phyloP scores from a whole-genome alignment of 2,888 invertebrate species.

The Branchellion lobata region DNA sequence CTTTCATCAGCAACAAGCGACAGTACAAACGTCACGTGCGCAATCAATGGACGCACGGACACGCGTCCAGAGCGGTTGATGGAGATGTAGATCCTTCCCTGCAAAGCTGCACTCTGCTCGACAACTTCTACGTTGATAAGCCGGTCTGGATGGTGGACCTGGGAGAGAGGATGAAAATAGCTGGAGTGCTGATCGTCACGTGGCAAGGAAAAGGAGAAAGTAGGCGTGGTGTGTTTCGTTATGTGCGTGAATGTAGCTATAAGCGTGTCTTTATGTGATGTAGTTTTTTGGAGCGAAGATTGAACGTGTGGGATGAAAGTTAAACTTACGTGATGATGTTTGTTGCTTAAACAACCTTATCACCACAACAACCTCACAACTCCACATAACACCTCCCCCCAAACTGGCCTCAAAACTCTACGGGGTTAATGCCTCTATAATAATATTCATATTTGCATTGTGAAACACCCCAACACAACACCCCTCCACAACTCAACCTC shows the following conservation, averaged over 20 bases:
- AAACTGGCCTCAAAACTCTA: no score
- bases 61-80: slow-evolving; percentile 65
- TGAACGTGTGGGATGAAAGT: no score
- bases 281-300: no score
- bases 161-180: slow-evolving; percentile 61
- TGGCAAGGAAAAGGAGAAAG: slow-evolving; percentile 58
- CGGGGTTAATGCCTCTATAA: no score
- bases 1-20: slow-evolving; percentile 64
- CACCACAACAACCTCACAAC: no score
- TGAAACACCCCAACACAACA: no score
- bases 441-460: no score
- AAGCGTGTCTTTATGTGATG: not conserved
- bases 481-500: not conserved
- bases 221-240: slow-evolving; percentile 13
- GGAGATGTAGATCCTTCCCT: slow-evolving; percentile 62
- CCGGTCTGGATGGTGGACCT: slow-evolving; percentile 66
- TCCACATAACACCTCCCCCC: no score
- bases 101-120: slow-evolving; percentile 64
- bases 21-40: slow-evolving; percentile 63
- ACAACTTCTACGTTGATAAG: slow-evolving; percentile 65
- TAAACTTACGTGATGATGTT: no score
- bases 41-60: slow-evolving; percentile 57
- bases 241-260: not conserved
- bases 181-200: slow-evolving; percentile 64
- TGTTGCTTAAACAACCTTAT: no score